phyloP scores from a whole-genome alignment of 2,888 invertebrate genomes.

The Hypena proboscidalis region DNA sequence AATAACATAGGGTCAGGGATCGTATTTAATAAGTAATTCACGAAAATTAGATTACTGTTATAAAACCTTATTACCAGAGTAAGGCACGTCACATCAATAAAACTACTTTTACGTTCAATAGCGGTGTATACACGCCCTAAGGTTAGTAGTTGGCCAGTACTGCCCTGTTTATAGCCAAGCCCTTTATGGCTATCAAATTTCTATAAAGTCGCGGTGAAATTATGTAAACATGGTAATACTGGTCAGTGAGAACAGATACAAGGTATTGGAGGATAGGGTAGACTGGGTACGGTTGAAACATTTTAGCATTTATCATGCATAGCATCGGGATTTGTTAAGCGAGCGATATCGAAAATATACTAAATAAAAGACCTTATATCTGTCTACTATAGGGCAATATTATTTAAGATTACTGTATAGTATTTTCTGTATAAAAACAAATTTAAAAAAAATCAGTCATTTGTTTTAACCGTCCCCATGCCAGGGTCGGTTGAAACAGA shows the following conservation, averaged over 20 bases:
- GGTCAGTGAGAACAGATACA: conserved; percentile 8
- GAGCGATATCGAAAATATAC: too few relatives aligned
- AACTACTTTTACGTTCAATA: conserved; percentile 72
- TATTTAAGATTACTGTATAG: too few relatives aligned
- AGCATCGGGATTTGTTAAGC: too few relatives aligned
- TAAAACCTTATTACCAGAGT: conserved; percentile 31
- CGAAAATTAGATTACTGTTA: conserved; percentile 26
- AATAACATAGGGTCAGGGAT: background rate
- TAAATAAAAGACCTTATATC: too few relatives aligned
- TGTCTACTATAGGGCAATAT: too few relatives aligned
- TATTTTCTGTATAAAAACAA: too few relatives aligned
- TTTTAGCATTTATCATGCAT: too few relatives aligned
- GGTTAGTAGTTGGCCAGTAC: conserved; percentile 58
- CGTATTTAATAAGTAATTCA: conserved; percentile 4
- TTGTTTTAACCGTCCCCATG: too few relatives aligned
- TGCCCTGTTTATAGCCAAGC: conserved; percentile 67
- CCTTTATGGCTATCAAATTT: conserved; percentile 81
- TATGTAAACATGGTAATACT: conserved; percentile 31
- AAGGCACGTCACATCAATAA: conserved; percentile 64
- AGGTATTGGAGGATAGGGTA: background rate
- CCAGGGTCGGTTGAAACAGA: too few relatives aligned
- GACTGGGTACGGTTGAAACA: too few relatives aligned
- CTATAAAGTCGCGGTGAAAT: conserved; percentile 64
- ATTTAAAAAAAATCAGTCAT: too few relatives aligned
- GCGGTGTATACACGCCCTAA: conserved; percentile 66